Percentiles rank a stretch among this genome's conserved stretches.
Evolutionary conservation across 2,113 vertebrate genomes (phyloP).

Genomic region (Dicerorhinus sumatrensis): DNA sequence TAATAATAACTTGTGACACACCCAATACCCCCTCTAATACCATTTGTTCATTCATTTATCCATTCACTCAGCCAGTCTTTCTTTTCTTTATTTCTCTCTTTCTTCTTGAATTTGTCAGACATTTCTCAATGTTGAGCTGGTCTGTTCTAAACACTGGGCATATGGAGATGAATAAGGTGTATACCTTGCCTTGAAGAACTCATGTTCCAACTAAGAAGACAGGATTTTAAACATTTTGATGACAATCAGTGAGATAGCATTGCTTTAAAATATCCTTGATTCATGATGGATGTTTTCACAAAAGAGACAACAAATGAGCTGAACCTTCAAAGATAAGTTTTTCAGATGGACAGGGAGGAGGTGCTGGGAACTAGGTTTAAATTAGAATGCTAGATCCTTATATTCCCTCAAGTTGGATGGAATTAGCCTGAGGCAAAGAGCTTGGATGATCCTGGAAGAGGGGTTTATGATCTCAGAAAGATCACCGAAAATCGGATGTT

Average conservation of each 20-base stretch:
- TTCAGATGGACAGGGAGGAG: not conserved
- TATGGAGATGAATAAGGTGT: not conserved
- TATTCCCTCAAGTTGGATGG: not conserved
- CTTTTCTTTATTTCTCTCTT: fast-evolving
- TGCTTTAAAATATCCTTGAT: not conserved
- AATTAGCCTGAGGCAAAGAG: not conserved
- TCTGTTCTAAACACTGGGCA: not conserved
- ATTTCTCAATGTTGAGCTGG: not conserved
- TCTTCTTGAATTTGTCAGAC: not conserved
- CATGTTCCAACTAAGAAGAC: not conserved
- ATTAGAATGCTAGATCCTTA: not conserved
- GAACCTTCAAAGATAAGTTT: not conserved
- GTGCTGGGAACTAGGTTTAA: not conserved
- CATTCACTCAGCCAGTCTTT: not conserved
- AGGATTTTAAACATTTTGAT: not conserved
- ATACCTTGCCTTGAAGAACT: not conserved
- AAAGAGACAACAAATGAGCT: not conserved
- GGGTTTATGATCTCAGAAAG: not conserved
- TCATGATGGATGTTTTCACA: not conserved
- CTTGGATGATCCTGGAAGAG: not conserved
- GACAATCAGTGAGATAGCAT: not conserved
- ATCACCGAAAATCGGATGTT: not conserved
- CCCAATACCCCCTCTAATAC: not conserved
- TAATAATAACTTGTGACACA: not conserved
- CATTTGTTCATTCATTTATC: not conserved